Evolutionary conservation across 2,113 vertebrate genomes (phyloP), one percentile per base, ranked within the genome.

Genomic region (Notiomystis cincta): DNA sequence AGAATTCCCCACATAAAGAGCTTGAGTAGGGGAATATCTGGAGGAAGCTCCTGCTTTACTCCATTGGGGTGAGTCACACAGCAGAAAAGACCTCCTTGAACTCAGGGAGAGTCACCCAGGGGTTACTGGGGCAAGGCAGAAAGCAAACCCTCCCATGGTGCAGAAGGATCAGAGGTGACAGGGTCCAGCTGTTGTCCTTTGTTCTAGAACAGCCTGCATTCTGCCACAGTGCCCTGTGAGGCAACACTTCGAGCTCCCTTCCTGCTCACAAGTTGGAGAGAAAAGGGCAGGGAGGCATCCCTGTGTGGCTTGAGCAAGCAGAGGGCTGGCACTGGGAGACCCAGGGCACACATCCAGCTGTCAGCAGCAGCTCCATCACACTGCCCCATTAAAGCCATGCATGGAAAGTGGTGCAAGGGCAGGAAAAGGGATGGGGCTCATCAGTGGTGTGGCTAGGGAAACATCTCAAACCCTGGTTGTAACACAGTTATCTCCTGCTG

Each of bases 21-120:
- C 25, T 65, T n/a, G 71, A 76, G 13, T 7, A 53, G 33, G 15
- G 23, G 4, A 11, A 28, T 84, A 9, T 54, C 33, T 81, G 7
- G n/a, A 77, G 10, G 11, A 47, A 48, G 12, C 13, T 60, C 53
- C n/a, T 47, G 14, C 44, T 83, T 51, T 37, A 40, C 14, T 27
- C 65, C 27, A 0, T 38, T 58, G 47, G 38, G 18, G 24, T 2
- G 3, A 70, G 22, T 40, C 54, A 87, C 3, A 0, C 0, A 0
- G 30, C 4, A 18, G 38, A 53, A 80, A 57, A 78, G 20, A 50
- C 58, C 38, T 22, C 9, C 51, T 61, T 23, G 7, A 84, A 9
- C 27, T 81, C n/a, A 30, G 38, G 30, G 27, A 75, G 24, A 40
- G 20, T 77, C 45, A 28, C 6, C 20, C 0, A 0, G 21, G 16